phyloP scores from a whole-genome alignment of 2,113 vertebrate genomes.

The Hyaena hyaena region DNA sequence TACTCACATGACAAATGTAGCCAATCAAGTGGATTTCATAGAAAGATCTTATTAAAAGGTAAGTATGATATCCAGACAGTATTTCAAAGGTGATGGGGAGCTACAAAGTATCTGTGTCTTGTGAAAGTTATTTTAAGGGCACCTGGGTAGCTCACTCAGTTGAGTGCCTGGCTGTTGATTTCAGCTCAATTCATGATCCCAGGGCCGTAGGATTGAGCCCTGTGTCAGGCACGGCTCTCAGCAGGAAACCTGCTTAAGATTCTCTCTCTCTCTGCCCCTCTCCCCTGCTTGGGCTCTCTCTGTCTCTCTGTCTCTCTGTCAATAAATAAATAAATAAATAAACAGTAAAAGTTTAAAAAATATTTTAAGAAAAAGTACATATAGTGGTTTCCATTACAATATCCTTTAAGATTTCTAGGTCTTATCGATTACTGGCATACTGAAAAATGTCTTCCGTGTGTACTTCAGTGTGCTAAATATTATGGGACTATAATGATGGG shows the following conservation, averaged over 20 bases:
- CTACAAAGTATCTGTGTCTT: neutral
- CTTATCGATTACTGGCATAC: neutral
- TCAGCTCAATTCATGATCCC: too few species aligned
- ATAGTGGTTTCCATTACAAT: neutral
- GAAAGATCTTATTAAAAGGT: constrained; percentile 24
- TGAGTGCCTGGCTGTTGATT: too few species aligned
- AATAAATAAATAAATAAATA: too few species aligned
- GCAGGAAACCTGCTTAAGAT: too few species aligned
- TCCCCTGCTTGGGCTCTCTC: too few species aligned
- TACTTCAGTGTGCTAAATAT: neutral
- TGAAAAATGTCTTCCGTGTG: neutral
- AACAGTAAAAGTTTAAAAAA: too few species aligned
- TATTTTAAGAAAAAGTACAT: neutral
- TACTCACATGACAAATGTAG: neutral
- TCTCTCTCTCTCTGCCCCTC: too few species aligned
- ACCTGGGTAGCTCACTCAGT: too few species aligned
- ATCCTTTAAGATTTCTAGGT: neutral
- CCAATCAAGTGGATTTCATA: neutral
- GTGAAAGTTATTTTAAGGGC: neutral
- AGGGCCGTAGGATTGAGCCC: too few species aligned
- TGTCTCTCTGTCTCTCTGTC: too few species aligned
- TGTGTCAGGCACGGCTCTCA: too few species aligned
- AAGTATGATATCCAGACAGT: neutral
- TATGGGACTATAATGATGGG: neutral
- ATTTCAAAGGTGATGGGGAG: neutral